Evolutionary conservation across 1,140 invertebrate genomes (phyloP), one percentile per base, ranked within the genome.

Genomic region (Oryzaephilus surinamensis): DNA sequence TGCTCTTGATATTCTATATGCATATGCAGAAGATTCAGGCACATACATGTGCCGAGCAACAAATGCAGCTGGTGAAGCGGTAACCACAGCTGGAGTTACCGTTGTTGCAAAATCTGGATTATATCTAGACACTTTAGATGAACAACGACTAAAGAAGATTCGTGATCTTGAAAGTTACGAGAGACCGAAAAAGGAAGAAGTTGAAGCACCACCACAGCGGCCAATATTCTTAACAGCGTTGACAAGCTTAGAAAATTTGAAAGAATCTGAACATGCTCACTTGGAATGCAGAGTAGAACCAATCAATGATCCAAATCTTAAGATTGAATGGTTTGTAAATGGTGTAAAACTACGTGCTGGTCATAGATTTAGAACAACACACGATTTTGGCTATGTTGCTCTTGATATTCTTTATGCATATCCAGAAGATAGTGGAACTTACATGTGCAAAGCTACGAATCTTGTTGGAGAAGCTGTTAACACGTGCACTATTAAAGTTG

Each of bases 301-400:
- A 7, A 85, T 97, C 43, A 95, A 94, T 57, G 94, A 98, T 64
- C 78, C 93, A 2, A 85, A 92, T 49, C 72, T 98, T 50, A 85
- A 81, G 61, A 90, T 98, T 36, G 90, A 97, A 68, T 99, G 95
- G 95, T 95, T 83, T 66, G 77, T 84, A 30, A 89, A 95, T 66
- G 87, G 85, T 37, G 72, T 81, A 40, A 76, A 77, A 42, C 72
- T 87, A 42, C 75, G 76, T 43, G 73, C 79, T 13, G 87, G 87
- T n/a, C 85, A 90, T 60, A 77, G 86, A 38, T 91, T 84, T 66
- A 79, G 86, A 57, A 91, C 86, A 15, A 88, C 85, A 13, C 88
- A 96, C 64, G 92, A 97, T 57, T 96, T 97, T 61, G 92, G 92
- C 20, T 96, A 95, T 60, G 92, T 97, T 19, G 85, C 90, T 30